Percentiles rank a stretch among this genome's conserved stretches.
These are phyloP conservation scores for Coptotermes formosanus DNA, from an alignment of 1,140 invertebrate genomes.

Conservation along the genomic window DNA sequence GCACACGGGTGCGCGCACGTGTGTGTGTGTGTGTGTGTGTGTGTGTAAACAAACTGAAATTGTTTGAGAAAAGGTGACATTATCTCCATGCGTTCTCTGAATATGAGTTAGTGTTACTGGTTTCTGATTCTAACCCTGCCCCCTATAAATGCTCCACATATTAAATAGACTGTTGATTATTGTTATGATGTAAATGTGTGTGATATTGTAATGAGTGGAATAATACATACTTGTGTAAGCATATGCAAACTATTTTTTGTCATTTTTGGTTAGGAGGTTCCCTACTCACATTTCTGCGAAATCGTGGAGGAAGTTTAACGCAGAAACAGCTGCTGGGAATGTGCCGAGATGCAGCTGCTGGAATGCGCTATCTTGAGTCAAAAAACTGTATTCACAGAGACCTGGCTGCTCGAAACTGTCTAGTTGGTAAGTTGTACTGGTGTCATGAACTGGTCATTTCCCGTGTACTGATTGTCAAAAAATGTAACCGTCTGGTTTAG, in stretches of 20 bases:
- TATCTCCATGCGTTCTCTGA: too few species aligned
- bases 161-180: background rate
- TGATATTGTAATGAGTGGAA: conserved; percentile 16
- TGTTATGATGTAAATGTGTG: background rate
- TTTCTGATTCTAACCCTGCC: too few species aligned
- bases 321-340: conserved; percentile 78
- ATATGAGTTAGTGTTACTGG: too few species aligned
- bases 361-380: conserved; percentile 94
- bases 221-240: background rate
- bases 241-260: conserved; percentile 32
- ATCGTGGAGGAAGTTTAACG: conserved; percentile 66
- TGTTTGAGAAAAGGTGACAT: too few species aligned
- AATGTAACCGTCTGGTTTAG: too few species aligned
- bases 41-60: too few species aligned
- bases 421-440: conserved; percentile 63
- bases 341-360: conserved; percentile 91
- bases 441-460: too few species aligned
- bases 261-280: conserved; percentile 71
- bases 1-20: too few species aligned
- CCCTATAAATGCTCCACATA: too few species aligned
- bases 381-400: conserved; percentile 97
- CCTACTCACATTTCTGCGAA: conserved; percentile 81
- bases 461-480: too few species aligned
- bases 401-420: conserved; percentile 92
- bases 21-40: too few species aligned